Base-by-base conservation (phyloP, 92 coral and sea anemone species). In the Heliopora coerulea region DNA sequence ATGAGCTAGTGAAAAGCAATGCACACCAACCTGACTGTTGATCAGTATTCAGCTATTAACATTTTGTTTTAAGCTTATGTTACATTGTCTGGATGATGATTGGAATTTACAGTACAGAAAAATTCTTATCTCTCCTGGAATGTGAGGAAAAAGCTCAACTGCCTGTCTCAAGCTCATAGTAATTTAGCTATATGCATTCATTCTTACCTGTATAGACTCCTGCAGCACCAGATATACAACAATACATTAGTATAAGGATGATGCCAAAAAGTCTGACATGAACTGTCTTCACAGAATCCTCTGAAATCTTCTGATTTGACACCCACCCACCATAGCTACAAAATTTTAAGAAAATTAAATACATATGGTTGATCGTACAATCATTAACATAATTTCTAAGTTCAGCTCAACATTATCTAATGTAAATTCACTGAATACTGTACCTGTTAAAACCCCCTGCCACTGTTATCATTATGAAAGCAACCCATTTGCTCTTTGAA, bases 371-470 rank as follows among this genome's bases (percentile, higher is more conserved):
- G n/a, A n/a, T n/a, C n/a, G n/a, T n/a, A n/a, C n/a, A n/a, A n/a
- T n/a, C n/a, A n/a, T n/a, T n/a, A n/a, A n/a, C n/a, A 28, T 62
- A 40, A 42, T 9, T 33, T 34, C 9, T 40, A 13, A 62, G 1
- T 62, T 12, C 21, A 8, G 25, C 32, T 15, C 20, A 58, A 42
- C 49, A 50, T 17, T 17, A 50, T 50, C 3, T 50, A 19, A 57
- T 3, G 13, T 23, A 31, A 65, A 3, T 21, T 57, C 49, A 26
- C 33, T 20, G n/a, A 56, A 37, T n/a, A n/a, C n/a, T n/a, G 23
- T 40, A 87, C 97, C 97, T 90, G 75, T 90, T 90, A 31, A 75
- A 84, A 32, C 83, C 81, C 17, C 96, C 96, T 68, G 89, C 96
- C 29, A 90, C 29, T 21, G 96, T 90, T 10, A 90, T 82, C 62